These are phyloP conservation scores for Diploscapter pachys DNA, from an alignment of 1,140 invertebrate genomes.

Conservation along the genomic window DNA sequence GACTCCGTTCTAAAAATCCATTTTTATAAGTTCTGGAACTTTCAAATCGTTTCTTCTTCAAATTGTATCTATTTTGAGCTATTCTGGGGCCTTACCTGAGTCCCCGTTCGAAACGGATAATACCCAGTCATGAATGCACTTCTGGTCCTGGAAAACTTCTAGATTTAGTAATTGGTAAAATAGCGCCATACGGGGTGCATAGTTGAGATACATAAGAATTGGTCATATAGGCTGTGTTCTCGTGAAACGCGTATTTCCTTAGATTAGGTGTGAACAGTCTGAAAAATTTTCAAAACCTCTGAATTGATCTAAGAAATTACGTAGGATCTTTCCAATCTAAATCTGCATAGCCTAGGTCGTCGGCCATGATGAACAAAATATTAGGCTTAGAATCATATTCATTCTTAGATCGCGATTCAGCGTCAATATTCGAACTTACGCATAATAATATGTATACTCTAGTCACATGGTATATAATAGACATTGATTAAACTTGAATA, in stretches of 20 bases:
- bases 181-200: conserved; percentile 47
- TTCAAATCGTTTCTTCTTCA: not conserved
- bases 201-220: conserved; percentile 54
- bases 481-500: too few relatives aligned
- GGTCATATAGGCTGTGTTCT: conserved; percentile 42
- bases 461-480: too few relatives aligned
- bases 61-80: not conserved
- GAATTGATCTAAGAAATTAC: conserved; percentile 22
- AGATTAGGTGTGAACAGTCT: conserved; percentile 49
- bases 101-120: conserved; percentile 50
- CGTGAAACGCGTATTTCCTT: conserved; percentile 42
- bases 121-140: conserved; percentile 53
- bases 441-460: too few relatives aligned
- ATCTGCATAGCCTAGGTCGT: conserved; percentile 52
- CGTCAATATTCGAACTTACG: too few relatives aligned
- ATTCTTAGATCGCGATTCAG: too few relatives aligned
- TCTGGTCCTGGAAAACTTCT: conserved; percentile 42
- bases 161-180: conserved; percentile 13
- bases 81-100: conserved; percentile 32
- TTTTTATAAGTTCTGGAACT: not conserved
- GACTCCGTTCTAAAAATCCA: conserved; percentile 43
- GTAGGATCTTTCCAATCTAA: conserved; percentile 51
- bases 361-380: conserved; percentile 49
- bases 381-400: conserved; percentile 30
- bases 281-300: conserved; percentile 13